Evolutionary conservation across 2,113 vertebrate species (phyloP), one percentile per base, ranked within the genome.

Genomic region (Passerina amoena): DNA sequence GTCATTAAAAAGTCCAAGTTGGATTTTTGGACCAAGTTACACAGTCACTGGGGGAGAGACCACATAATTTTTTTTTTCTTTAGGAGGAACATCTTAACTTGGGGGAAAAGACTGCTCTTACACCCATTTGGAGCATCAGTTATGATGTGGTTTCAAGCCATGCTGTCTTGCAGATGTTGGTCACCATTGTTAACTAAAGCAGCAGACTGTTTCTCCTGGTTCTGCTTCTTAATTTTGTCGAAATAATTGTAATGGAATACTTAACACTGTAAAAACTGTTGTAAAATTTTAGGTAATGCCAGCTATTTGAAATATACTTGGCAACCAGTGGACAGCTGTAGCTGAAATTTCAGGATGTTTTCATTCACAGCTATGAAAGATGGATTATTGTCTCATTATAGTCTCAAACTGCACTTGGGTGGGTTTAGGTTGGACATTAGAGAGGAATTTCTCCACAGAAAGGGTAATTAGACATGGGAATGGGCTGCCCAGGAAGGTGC

Each of bases 401-500:
- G 22, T 82, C n/a, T 69, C 47, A 61, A 35, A 40, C 22, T 13
- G 30, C 56, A 53, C 11, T 1, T 56, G 25, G 5, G 0, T 5
- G 6, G 7, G 17, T 35, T 60, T 54, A 61, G 70, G 9, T 31
- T 76, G 40, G 17, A 23, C 79, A 40, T 35, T 19, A 37, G 42
- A 5, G 35, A 69, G 12, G 25, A 69, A 27, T 42, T 53, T 69
- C 35, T 54, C 14, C 47, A 23, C 21, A 54, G 40, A 4, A 47
- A 2, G 16, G 4, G 30, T 54, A 9, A 15, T 68, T 12, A 54
- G 56, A 31, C 14, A 4, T 22, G 19, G 63, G 11, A 82, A 47
- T 61, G 40, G 25, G 6, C 47, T 76, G 24, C n/a, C 6, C 63
- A 27, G 0, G 1, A 17, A 22, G 45, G 4, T 69, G 12, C 1